Base-by-base conservation (phyloP, 2,888 invertebrate species). In the Parnassius glacialis region DNA sequence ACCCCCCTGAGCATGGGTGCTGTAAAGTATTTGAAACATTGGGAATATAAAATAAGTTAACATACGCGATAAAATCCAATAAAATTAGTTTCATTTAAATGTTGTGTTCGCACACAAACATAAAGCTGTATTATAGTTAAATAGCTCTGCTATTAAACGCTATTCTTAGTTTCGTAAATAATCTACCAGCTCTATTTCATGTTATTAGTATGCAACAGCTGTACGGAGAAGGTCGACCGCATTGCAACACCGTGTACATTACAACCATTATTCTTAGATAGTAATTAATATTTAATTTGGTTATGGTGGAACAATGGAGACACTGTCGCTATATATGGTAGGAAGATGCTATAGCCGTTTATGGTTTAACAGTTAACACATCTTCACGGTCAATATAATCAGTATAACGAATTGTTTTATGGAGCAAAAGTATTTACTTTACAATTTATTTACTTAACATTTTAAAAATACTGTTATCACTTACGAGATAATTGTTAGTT, bases 201-300 rank as follows among this genome's bases (percentile, higher is more conserved):
- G 45, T 44, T 41, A 59, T 62, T 52, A 59, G 59, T 52, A 63
- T 63, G 56, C 59, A 59, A 45, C 16, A 41, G 50, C 41, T 50
- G 16, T 43, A 41, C 13, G 43, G 48, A 45, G 58, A 59, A 63
- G 63, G 59, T 16, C 63, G 59, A 13, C 56, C 59, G 44, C 63
- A 56, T 63, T 56, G 58, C 55, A 59, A 59, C 63, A 52, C 41
- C 52, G 56, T 59, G 55, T 63, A 59, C 59, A 59, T 63, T 56
- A 44, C 42, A 59, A 63, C 47, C 42, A 16, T 43, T 43, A 48
- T 48, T 16, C 42, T 62, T 58, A 47, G 59, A 52, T 55, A 59
- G 45, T 48, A 59, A 63, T 63, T 63, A 63, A 63, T 63, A 63
- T 59, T 63, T 59, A 63, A 59, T 50, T 56, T 25, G 9, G 55